Base-by-base conservation (phyloP, 1,140 invertebrate genomes). In the Drosophila guanche region DNA sequence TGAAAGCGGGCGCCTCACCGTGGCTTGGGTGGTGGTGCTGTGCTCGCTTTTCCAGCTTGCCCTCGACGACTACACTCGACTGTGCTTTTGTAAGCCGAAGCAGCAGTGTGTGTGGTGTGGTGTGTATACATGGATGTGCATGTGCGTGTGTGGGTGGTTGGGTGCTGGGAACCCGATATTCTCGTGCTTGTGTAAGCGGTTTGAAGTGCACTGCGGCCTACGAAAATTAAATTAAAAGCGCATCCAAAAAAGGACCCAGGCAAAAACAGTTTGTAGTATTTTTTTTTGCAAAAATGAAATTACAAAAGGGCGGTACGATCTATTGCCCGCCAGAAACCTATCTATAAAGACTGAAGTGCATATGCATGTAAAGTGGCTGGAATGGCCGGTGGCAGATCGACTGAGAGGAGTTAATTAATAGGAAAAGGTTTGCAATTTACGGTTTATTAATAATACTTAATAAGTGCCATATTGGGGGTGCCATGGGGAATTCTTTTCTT, bases 221-320 rank as follows among this genome's bases (percentile, higher is more conserved):
- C 65, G 61, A 86, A 85, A 85, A 86, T 85, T 86, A 77, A 85
- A 85, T 85, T 81, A 85, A 85, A 85, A 66, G 76, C 81, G 52
- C 62, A 77, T 65, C 43, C 54, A 74, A 76, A 83, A 83, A 59
- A 50, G 57, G 63, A 41, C 65, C 48, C 54, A 52, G 54, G 37
- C 37, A 23, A 76, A 68, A 83, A 55, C 56, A 48, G 47, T 70
- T 76, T 55, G 50, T 62, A 29, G 50, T 62, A 20, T 20, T 20
- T 20, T 20, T 61, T 77, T 51, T 60, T 52, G 55, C 54, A 53
- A 57, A 66, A 58, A 62, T 20, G 46, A 46, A 70, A 56, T 51
- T 47, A 52, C 43, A 48, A 79, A 79, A 60, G 59, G 58, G 60
- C 71, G 58, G 46, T 10, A 20, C 50, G 65, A 70, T 70, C 50